phyloP scores from a whole-genome alignment of 2,888 invertebrate genomes.

The Caenorhabditis angaria region DNA sequence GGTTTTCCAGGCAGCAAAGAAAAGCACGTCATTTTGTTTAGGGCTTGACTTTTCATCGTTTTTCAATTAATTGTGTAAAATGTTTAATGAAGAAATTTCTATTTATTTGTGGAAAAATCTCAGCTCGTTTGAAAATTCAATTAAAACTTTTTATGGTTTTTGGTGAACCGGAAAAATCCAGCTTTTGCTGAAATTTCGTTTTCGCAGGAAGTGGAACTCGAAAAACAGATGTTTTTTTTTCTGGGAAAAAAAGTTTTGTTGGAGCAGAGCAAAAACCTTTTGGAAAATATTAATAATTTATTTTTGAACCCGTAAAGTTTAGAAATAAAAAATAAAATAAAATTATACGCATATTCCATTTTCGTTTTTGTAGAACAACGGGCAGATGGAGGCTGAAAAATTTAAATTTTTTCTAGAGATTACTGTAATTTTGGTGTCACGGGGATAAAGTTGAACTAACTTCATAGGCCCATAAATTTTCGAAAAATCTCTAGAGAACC shows the following conservation, averaged over 20 bases:
- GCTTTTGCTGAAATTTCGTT: too few relatives aligned
- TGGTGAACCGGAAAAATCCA: background rate
- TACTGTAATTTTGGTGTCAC: background rate
- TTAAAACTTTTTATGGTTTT: slow-evolving; percentile 1
- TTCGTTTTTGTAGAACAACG: slow-evolving; percentile 37
- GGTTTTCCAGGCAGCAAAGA: too few relatives aligned
- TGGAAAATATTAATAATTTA: too few relatives aligned
- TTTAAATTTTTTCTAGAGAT: too few relatives aligned
- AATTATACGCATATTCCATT: slow-evolving; percentile 33
- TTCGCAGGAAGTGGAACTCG: too few relatives aligned
- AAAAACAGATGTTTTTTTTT: background rate
- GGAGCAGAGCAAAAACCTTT: background rate
- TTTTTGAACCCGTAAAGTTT: background rate
- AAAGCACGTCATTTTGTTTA: too few relatives aligned
- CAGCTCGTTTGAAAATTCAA: background rate
- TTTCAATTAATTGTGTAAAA: too few relatives aligned
- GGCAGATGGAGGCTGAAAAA: slow-evolving; percentile 31
- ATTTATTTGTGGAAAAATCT: too few relatives aligned
- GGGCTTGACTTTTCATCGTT: too few relatives aligned
- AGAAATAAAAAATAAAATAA: background rate
- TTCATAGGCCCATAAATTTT: too few relatives aligned
- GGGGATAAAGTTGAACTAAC: background rate
- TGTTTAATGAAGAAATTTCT: too few relatives aligned
- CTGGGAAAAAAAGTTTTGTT: background rate
- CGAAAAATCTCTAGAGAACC: too few relatives aligned